These are phyloP conservation scores for Grammomys surdaster DNA, from an alignment of 2,113 vertebrate species.

Conservation along the genomic window DNA sequence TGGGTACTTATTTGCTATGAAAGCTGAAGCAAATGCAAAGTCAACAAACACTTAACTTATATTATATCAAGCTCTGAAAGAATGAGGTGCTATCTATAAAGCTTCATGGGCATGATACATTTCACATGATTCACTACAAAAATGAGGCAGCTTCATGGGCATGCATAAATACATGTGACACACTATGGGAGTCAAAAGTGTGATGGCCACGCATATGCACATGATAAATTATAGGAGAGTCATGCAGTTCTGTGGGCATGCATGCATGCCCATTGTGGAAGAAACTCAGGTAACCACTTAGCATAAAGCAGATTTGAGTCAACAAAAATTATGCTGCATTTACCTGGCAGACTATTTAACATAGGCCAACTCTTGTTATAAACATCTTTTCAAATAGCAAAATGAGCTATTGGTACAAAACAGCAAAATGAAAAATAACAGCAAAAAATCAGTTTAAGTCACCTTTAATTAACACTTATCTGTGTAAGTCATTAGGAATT, in stretches of 20 bases:
- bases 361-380: conserved; percentile 45
- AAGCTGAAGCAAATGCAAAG: conserved; percentile 2
- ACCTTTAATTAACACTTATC: not conserved
- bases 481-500: not conserved
- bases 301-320: conserved; percentile 15
- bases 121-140: not conserved
- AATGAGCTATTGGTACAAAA: not conserved
- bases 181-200: conserved; percentile 7
- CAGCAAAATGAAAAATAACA: not conserved
- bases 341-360: conserved; percentile 55
- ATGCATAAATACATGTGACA: not conserved
- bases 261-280: not conserved
- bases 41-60: not conserved
- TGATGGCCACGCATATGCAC: not conserved
- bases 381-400: conserved; percentile 7
- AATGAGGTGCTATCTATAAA: not conserved
- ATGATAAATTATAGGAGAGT: not conserved
- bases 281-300: conserved; percentile 47
- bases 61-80: not conserved
- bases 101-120: not conserved
- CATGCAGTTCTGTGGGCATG: not conserved
- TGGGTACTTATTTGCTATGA: not conserved
- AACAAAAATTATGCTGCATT: conserved; percentile 19
- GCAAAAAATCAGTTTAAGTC: not conserved
- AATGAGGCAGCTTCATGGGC: not conserved